Evolutionary conservation across 2,888 invertebrate genomes (phyloP).

Genomic region (Hemicrepidius hirtus): DNA sequence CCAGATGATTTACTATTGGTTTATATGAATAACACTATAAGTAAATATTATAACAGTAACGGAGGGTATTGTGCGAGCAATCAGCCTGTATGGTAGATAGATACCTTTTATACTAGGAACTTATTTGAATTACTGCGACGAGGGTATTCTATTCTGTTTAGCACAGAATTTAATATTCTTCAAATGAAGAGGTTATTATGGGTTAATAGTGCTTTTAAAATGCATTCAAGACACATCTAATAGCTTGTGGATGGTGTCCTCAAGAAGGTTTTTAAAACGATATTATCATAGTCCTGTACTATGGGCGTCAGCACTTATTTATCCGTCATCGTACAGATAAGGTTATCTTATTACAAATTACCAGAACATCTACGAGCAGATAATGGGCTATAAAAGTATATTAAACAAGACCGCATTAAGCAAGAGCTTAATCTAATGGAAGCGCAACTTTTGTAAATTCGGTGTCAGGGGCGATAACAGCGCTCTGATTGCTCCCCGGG

Average conservation of each 20-base stretch:
- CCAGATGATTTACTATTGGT: too few species aligned
- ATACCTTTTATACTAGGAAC: too few species aligned
- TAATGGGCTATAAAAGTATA: slow-evolving; percentile 66
- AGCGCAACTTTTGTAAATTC: slow-evolving; percentile 66
- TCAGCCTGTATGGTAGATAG: too few species aligned
- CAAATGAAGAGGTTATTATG: slow-evolving; percentile 4
- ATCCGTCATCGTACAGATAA: slow-evolving; percentile 42
- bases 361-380: slow-evolving; percentile 58
- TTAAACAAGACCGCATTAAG: slow-evolving; percentile 66
- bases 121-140: too few species aligned
- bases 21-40: too few species aligned
- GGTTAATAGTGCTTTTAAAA: slow-evolving; percentile 16
- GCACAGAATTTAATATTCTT: too few species aligned
- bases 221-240: slow-evolving; percentile 29
- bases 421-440: slow-evolving; percentile 66
- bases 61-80: too few species aligned
- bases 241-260: slow-evolving; percentile 7
- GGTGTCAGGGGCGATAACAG: slow-evolving; percentile 66
- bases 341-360: slow-evolving; percentile 59
- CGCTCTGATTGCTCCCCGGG: slow-evolving; percentile 65
- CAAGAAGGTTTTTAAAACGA: slow-evolving; percentile 30
- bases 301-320: slow-evolving; percentile 39
- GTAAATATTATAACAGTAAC: too few species aligned
- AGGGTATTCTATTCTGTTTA: too few species aligned
- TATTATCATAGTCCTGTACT: slow-evolving; percentile 36